Base-by-base conservation (phyloP, 2,797 vertebrate genomes). In the Threskiornis aethiopicus region DNA sequence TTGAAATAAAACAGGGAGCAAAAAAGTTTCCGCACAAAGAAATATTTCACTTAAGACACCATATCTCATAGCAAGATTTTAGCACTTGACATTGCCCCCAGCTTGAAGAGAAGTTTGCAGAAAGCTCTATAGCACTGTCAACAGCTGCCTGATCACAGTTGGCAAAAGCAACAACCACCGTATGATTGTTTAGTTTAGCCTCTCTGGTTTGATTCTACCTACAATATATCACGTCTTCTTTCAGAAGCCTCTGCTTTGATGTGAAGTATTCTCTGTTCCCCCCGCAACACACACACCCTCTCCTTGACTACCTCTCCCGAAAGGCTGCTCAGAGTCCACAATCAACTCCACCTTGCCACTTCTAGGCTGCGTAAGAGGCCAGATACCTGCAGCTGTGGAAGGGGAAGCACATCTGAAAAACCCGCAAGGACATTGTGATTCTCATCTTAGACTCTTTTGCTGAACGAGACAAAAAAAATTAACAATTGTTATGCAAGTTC, bases 1-100 rank as follows among this genome's bases (percentile, higher is more conserved):
- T 66, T 82, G 87, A 96, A 95, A 93, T 64, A 82, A 84, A 94
- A 72, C 70, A 93, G 71, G 66, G 51, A 93, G 26, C 25, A 84
- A 62, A 87, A 44, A 72, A 39, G 67, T 66, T 92, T 79, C 85
- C 7, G 1, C 54, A 62, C 42, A 33, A 75, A 88, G 82, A 84
- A 79, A 55, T 69, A 94, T 55, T 92, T 91, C 66, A 67, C 55
- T 81, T 81, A 65, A 90, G 73, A 81, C 24, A 39, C 31, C 6
- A 15, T 66, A 77, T 66, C 73, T 95, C 80, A 86, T 16, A 51
- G 33, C 80, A 84, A 89, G 73, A 78, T 64, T 80, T 93, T 49
- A 91, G 82, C 76, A 90, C 70, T 84, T 94, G 42, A 85, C 66
- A 72, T 31, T n/a, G 16, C 58, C 76, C 51, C 73, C 95, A 1